phyloP scores from a whole-genome alignment of 2,113 vertebrate species.

The Chlorocebus sabaeus region DNA sequence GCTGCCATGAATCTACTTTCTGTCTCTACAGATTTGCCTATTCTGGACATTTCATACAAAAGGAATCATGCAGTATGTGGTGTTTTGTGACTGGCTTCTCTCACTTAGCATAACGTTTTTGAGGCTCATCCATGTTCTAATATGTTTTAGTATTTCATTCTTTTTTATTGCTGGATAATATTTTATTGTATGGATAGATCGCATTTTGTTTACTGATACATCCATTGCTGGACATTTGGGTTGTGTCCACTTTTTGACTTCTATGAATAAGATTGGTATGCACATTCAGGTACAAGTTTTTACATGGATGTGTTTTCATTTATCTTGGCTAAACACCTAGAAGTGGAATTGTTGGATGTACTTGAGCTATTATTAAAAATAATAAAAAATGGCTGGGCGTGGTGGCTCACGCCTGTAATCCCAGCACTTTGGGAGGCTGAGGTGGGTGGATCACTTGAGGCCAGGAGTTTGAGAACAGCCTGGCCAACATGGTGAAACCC shows the following conservation, averaged over 20 bases:
- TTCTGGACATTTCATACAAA: not conserved
- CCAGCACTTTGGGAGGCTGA: too few species aligned
- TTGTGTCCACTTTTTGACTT: not conserved
- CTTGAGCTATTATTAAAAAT: constrained; percentile 35
- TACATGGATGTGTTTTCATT: constrained; percentile 8
- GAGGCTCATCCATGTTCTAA: not conserved
- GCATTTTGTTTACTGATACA: not conserved
- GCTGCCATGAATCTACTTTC: not conserved
- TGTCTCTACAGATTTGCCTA: not conserved
- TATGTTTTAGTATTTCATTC: not conserved
- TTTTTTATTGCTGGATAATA: not conserved
- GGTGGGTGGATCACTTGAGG: too few species aligned
- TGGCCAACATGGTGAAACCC: too few species aligned
- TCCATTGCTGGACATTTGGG: not conserved
- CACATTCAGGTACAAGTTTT: not conserved
- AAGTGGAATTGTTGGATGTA: not conserved
- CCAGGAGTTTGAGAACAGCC: too few species aligned
- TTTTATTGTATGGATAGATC: not conserved
- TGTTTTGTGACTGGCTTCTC: not conserved
- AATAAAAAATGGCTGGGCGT: not conserved
- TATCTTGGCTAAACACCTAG: constrained; percentile 22
- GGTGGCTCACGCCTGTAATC: too few species aligned
- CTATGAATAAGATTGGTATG: not conserved
- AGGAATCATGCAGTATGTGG: not conserved
- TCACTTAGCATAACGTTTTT: not conserved